phyloP scores from a whole-genome alignment of 2,113 vertebrate genomes.

The Mobula birostris region DNA sequence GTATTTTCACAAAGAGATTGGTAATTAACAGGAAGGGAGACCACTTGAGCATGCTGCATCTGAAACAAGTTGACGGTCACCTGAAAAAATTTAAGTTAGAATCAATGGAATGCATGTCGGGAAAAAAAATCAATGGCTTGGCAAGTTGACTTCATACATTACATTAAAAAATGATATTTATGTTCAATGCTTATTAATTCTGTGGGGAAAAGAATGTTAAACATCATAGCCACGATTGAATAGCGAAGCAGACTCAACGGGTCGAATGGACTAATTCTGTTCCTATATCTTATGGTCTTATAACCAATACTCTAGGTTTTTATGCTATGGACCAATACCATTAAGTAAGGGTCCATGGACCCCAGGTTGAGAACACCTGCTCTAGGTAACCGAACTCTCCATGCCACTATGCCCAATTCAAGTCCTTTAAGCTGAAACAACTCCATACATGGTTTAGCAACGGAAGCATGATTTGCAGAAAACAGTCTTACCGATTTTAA shows the following conservation, averaged over 20 bases:
- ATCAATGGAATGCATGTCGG: background rate
- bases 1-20: slow-evolving; percentile 83
- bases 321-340: too few species aligned
- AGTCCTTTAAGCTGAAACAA: background rate
- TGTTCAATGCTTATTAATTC: background rate
- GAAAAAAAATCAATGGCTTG: background rate
- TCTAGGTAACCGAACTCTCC: too few species aligned
- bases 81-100: slow-evolving; percentile 48
- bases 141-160: background rate
- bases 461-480: background rate
- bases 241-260: too few species aligned
- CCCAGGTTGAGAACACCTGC: too few species aligned
- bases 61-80: slow-evolving; percentile 95
- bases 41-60: slow-evolving; percentile 83
- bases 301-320: too few species aligned
- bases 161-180: too few species aligned
- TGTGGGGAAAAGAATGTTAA: background rate
- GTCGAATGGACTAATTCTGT: too few species aligned
- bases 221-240: too few species aligned
- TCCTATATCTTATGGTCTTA: too few species aligned
- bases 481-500: slow-evolving; percentile 82
- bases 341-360: too few species aligned
- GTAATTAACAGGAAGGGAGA: slow-evolving; percentile 77
- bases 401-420: too few species aligned
- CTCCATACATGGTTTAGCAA: background rate